Conservation (phyloP, 2,113 vertebrate species). For the Dromiciops gliroides region DNA sequence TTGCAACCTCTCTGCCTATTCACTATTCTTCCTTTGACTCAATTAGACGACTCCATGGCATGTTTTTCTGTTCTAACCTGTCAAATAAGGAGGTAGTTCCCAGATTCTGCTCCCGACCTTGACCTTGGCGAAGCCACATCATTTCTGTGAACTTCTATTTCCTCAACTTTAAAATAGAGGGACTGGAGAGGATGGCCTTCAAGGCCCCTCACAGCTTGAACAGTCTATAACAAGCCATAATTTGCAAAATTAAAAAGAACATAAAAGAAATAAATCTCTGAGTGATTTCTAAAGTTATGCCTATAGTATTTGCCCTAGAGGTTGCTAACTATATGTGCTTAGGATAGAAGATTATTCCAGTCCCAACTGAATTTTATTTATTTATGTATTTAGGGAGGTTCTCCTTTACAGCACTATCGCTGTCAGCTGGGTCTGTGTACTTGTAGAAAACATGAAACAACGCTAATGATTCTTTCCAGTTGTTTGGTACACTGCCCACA, state of each 20-base stretch:
- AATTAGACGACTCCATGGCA: rapidly evolving
- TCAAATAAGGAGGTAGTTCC: too few relatives aligned
- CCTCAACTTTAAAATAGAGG: not conserved
- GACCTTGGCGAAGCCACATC: rapidly evolving
- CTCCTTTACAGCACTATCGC: not conserved
- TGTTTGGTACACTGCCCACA: not conserved
- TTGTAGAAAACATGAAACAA: not conserved
- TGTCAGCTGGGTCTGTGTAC: not conserved
- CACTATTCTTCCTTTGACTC: rapidly evolving
- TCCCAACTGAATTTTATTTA: not conserved
- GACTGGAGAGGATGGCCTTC: not conserved
- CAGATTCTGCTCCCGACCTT: too few relatives aligned
- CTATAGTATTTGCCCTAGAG: not conserved
- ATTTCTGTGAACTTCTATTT: not conserved
- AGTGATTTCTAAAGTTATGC: too few relatives aligned
- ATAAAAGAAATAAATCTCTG: not conserved
- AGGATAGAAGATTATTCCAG: not conserved
- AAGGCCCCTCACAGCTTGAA: not conserved
- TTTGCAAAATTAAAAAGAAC: not conserved
- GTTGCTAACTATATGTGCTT: not conserved
- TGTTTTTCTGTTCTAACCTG: too few relatives aligned
- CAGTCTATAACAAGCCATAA: not conserved
- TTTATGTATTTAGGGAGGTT: not conserved
- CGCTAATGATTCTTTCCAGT: not conserved
- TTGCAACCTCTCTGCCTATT: rapidly evolving